Conservation (phyloP, 1,140 invertebrate genomes). For the Ooceraea biroi region DNA sequence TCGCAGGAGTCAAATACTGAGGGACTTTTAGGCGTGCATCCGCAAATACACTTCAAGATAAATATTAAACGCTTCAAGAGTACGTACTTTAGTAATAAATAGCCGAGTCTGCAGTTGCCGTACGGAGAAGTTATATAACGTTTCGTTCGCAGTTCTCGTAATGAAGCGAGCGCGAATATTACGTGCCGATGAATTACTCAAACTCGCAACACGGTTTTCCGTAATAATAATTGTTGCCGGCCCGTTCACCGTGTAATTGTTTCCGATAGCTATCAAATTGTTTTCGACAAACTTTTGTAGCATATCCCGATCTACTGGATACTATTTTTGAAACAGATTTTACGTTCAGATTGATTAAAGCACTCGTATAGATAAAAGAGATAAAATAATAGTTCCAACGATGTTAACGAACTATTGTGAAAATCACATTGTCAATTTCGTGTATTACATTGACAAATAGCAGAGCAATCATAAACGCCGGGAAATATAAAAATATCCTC, state of each 20-base stretch:
- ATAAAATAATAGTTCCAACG: not conserved
- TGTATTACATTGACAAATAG: not conserved
- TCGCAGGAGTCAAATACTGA: conserved; percentile 35
- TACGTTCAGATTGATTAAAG: not conserved
- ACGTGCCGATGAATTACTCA: conserved; percentile 21
- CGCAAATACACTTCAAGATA: conserved; percentile 36
- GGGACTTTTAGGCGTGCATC: conserved; percentile 50
- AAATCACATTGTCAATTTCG: not conserved
- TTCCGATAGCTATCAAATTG: not conserved
- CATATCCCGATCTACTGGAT: not conserved
- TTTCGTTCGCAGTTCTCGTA: conserved; percentile 26
- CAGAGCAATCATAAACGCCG: not conserved
- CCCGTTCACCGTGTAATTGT: not conserved
- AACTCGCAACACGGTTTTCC: not conserved
- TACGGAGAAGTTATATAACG: not conserved
- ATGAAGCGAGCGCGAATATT: conserved; percentile 17
- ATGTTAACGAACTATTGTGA: not conserved
- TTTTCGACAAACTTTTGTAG: not conserved
- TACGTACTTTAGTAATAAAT: conserved; percentile 47
- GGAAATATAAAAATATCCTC: conserved; percentile 75
- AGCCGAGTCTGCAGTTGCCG: conserved; percentile 21
- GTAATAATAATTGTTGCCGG: not conserved
- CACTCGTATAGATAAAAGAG: not conserved
- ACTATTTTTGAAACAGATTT: conserved; percentile 1
- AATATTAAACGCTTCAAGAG: conserved; percentile 52